These are phyloP conservation scores for Drosophila greeni DNA, from an alignment of 2,888 invertebrate species.

Conservation along the genomic window DNA sequence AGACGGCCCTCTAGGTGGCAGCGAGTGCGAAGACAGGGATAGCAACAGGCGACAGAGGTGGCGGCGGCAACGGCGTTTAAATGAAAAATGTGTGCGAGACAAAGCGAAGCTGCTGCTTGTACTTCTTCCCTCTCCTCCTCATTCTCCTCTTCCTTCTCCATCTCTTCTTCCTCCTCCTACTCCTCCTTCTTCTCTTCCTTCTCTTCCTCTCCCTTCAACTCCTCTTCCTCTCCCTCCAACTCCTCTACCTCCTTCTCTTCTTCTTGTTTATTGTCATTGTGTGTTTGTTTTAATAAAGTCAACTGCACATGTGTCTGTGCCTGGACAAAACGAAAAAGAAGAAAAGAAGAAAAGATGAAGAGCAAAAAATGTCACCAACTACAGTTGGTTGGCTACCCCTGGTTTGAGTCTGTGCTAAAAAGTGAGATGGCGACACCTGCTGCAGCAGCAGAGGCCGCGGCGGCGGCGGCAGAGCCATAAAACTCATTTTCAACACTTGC, in stretches of 20 bases:
- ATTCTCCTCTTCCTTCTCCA: too few species aligned
- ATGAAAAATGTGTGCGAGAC: conserved; percentile 50
- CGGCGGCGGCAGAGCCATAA: conserved; percentile 27
- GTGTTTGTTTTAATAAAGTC: conserved; percentile 40
- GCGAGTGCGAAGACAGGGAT: background rate
- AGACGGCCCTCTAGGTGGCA: conserved; percentile 23
- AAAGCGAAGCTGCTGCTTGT: conserved; percentile 8
- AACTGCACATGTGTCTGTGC: conserved; percentile 23
- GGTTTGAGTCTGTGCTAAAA: conserved; percentile 65
- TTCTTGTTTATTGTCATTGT: conserved; percentile 1
- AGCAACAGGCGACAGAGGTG: conserved; percentile 40
- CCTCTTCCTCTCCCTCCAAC: too few species aligned
- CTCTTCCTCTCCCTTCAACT: too few species aligned
- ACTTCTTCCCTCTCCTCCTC: too few species aligned
- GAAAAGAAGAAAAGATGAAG: conserved; percentile 24
- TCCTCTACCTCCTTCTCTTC: conserved; percentile 8
- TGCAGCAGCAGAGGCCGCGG: conserved; percentile 45
- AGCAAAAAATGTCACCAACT: conserved; percentile 55
- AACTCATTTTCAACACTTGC: conserved; percentile 64
- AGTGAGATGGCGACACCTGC: conserved; percentile 70
- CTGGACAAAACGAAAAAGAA: background rate
- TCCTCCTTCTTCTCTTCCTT: conserved; percentile 13
- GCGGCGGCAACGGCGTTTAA: conserved; percentile 43
- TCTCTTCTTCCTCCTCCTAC: too few species aligned
- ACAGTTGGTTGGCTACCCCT: conserved; percentile 41